Conservation (phyloP, 1,140 invertebrate genomes). For the Orius insidiosus region DNA sequence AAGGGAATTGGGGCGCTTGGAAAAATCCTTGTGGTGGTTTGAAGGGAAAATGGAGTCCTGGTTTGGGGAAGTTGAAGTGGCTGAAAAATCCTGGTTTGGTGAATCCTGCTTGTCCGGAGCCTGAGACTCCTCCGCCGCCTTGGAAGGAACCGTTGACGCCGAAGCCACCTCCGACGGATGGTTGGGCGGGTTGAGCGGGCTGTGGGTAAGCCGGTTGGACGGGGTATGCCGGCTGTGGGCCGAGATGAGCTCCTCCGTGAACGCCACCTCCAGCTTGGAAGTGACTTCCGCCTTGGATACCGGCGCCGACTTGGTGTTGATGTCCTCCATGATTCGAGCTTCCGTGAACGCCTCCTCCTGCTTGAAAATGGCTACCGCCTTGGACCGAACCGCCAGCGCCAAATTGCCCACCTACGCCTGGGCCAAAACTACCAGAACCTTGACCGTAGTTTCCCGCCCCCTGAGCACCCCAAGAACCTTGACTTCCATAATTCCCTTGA, state of each 20-base stretch:
- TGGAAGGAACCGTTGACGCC: not conserved
- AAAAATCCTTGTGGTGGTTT: not conserved
- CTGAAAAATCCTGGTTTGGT: not conserved
- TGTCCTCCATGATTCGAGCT: not conserved
- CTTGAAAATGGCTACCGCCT: conserved; percentile 7
- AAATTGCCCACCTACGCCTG: conserved; percentile 4
- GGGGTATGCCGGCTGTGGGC: too few relatives aligned
- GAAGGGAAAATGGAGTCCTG: not conserved
- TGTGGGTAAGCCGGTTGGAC: too few relatives aligned
- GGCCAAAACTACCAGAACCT: conserved; percentile 4
- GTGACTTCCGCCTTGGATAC: conserved; percentile 8
- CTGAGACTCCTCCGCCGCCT: not conserved
- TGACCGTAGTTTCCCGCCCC: too few relatives aligned
- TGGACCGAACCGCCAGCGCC: conserved; percentile 7
- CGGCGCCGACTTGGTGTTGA: not conserved
- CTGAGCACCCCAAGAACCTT: not conserved
- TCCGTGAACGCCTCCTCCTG: conserved; percentile 5
- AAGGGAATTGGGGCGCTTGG: not conserved
- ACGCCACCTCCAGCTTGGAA: not conserved
- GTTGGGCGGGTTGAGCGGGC: too few relatives aligned
- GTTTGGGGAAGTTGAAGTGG: not conserved
- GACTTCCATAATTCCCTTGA: not conserved
- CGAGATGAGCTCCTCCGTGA: not conserved
- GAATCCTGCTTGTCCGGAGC: not conserved
- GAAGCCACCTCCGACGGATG: too few relatives aligned